These are phyloP conservation scores for Catostylus mosaicus DNA, from an alignment of 30 jellyfish, hydroid and myxozoan genomes.

Conservation along the genomic window DNA sequence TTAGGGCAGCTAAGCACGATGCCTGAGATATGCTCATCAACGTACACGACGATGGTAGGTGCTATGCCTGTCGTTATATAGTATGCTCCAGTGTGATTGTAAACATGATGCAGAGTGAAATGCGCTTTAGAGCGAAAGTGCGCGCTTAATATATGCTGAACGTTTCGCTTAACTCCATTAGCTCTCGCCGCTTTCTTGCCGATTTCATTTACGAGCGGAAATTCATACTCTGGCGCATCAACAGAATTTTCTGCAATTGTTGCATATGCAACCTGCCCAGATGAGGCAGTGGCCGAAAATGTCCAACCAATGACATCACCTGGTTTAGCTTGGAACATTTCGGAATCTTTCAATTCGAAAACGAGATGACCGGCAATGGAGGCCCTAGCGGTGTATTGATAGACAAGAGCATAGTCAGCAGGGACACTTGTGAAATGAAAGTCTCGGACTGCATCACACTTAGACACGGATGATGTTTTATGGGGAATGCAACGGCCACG, in stretches of 20 bases:
- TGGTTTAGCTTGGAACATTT: conserved; percentile 56
- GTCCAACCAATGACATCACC: conserved; percentile 99
- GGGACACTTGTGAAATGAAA: conserved; percentile 55
- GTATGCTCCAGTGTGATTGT: conserved; percentile 79
- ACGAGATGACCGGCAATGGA: conserved; percentile 56
- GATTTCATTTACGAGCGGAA: conserved; percentile 31
- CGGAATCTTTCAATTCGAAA: conserved; percentile 41
- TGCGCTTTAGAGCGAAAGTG: conserved; percentile 68
- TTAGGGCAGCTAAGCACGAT: conserved; percentile 66
- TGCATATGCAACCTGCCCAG: conserved; percentile 66
- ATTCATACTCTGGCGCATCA: conserved; percentile 78
- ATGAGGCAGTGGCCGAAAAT: conserved; percentile 30
- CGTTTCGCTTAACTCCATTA: conserved; percentile 19
- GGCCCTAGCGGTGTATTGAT: conserved; percentile 40
- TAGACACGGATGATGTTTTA: conserved; percentile 6
- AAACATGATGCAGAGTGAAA: conserved; percentile 74
- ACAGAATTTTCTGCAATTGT: conserved; percentile 8
- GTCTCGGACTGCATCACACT: conserved; percentile 27
- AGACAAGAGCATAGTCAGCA: conserved; percentile 66
- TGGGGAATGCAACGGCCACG: conserved; percentile 78
- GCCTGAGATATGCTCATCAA: conserved; percentile 75
- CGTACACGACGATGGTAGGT: conserved; percentile 58
- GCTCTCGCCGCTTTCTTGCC: conserved; percentile 41
- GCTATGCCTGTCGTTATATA: conserved; percentile 52
- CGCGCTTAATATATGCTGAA: conserved; percentile 75